Evolutionary conservation across 1,140 invertebrate genomes (phyloP).

Genomic region (Pygmarrhopalites habei): DNA sequence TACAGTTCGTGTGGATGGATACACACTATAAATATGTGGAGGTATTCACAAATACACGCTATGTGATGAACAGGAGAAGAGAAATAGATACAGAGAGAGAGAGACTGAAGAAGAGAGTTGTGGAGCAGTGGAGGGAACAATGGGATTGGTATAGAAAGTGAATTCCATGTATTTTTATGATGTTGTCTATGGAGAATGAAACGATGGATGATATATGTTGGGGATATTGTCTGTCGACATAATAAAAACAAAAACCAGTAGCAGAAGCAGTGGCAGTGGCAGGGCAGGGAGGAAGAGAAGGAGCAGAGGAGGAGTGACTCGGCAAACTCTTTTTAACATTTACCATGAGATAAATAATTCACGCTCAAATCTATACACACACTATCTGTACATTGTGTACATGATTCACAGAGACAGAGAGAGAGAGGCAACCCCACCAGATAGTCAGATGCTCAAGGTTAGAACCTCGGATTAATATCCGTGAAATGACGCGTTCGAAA

Average conservation of each 20-base stretch:
- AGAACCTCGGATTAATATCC: conserved; percentile 3
- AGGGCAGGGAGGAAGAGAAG: neutral
- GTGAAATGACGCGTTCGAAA: conserved; percentile 13
- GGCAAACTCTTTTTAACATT: neutral
- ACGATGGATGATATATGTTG: neutral
- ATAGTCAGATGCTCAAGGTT: too few species aligned
- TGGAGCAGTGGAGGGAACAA: neutral
- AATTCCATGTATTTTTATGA: conserved; percentile 1
- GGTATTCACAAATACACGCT: too few species aligned
- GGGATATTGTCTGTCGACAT: neutral
- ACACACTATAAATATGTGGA: too few species aligned
- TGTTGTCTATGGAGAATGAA: neutral
- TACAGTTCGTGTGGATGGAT: too few species aligned
- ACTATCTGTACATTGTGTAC: too few species aligned
- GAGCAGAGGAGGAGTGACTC: neutral
- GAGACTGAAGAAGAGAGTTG: too few species aligned
- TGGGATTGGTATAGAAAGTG: neutral
- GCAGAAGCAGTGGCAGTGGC: too few species aligned
- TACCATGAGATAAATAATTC: conserved; percentile 11
- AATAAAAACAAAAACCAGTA: conserved; percentile 12
- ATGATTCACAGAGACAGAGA: too few species aligned
- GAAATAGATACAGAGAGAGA: too few species aligned
- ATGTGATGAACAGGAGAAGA: too few species aligned
- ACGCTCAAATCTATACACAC: conserved; percentile 14
- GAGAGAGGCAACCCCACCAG: too few species aligned